Base-by-base conservation (phyloP, 2,797 vertebrate species). In the Eurystomus glaucurus region DNA sequence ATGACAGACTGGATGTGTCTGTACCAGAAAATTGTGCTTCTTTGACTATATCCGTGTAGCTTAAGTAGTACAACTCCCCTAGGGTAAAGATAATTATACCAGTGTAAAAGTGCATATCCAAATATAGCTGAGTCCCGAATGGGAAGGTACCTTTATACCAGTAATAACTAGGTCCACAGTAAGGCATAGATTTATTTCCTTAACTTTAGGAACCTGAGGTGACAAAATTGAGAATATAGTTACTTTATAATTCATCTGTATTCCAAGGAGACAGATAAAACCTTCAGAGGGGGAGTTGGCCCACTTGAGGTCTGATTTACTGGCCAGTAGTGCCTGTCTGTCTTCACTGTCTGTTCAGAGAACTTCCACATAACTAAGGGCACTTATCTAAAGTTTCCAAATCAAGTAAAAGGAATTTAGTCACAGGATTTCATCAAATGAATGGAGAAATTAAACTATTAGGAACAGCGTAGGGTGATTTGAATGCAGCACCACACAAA, bases 41-140 rank as follows among this genome's bases (percentile, higher is more conserved):
- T 95, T 92, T 95, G 51, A 87, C 75, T 92, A 41, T 94, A 90
- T 83, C 60, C 50, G 71, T 85, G 68, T 87, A 85, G 64, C 60
- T 88, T 89, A 97, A 97, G 96, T 97, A 97, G 96, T 95, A 95
- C 97, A 96, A 94, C 85, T 96, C 95, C 96, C 94, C 60, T 94
- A 77, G 81, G 91, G 91, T 93, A 93, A 95, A 92, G 91, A 54
- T 85, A 97, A 95, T 97, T 96, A 96, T 91, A 83, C 78, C 82
- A 57, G 96, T 93, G 89, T 97, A 94, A 96, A 97, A 96, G 96
- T 96, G 97, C 86, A 85, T 71, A 68, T 77, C 94, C 81, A 93
- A 93, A 96, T 96, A 91, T 97, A 97, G 48, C 78, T 70, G 35
- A 68, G 64, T 91, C 94, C 89, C 75, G 0, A 50, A 80, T 65